phyloP scores from a whole-genome alignment of 2,113 vertebrate species.

The Zosterops pallidus region DNA sequence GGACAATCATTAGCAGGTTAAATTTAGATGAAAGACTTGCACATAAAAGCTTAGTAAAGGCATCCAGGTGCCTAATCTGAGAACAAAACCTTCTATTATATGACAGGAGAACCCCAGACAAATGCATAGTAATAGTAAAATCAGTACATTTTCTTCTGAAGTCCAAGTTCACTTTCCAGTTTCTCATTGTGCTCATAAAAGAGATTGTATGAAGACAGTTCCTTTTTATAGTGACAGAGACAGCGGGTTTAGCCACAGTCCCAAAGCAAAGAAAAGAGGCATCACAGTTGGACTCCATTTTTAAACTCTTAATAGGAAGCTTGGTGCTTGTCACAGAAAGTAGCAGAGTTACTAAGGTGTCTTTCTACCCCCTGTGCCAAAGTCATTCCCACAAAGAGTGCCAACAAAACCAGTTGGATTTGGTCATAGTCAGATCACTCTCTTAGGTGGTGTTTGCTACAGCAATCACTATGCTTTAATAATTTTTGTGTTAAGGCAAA shows the following conservation, averaged over 20 bases:
- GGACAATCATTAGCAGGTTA: slow-evolving; percentile 39
- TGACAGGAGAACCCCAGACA: not conserved
- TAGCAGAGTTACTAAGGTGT: not conserved
- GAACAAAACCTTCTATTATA: slow-evolving; percentile 22
- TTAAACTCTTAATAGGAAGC: not conserved
- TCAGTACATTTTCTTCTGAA: not conserved
- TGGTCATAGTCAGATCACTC: not conserved
- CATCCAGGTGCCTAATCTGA: slow-evolving; percentile 8
- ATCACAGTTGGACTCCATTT: not conserved
- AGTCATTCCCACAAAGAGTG: not conserved
- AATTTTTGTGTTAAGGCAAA: not conserved
- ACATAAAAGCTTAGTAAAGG: slow-evolving; percentile 33
- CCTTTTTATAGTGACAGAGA: not conserved
- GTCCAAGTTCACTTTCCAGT: slow-evolving; percentile 14
- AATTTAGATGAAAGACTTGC: slow-evolving; percentile 39
- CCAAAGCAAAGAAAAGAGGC: not conserved
- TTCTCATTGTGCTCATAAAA: not conserved
- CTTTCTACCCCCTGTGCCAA: not conserved
- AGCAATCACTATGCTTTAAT: not conserved
- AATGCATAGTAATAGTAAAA: not conserved
- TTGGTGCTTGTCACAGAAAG: not conserved
- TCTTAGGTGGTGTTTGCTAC: not conserved
- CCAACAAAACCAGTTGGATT: not conserved
- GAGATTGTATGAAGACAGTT: not conserved
- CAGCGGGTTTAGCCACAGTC: not conserved